Conservation (phyloP, 2,113 vertebrate genomes). For the Tenrec ecaudatus region DNA sequence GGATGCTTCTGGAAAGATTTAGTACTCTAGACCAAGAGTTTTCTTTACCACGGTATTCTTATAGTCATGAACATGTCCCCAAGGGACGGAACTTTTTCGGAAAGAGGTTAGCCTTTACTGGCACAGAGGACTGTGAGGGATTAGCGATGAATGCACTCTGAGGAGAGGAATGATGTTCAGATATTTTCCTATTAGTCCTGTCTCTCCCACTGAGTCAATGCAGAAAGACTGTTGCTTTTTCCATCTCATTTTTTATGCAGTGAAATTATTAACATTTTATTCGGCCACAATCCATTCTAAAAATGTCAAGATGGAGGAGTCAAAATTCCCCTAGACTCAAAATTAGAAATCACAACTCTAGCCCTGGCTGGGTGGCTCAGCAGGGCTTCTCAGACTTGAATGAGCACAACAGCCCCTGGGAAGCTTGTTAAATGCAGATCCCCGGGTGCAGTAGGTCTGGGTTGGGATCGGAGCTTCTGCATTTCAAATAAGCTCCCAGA, state of each 20-base stretch:
- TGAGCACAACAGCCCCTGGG: background rate
- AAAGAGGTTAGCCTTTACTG: background rate
- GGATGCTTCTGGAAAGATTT: background rate
- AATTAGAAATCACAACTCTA: background rate
- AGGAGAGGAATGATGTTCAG: background rate
- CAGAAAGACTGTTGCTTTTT: background rate
- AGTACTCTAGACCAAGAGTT: background rate
- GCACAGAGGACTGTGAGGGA: background rate
- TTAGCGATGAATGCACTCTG: too few species aligned
- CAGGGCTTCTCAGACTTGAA: background rate
- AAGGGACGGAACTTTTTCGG: background rate
- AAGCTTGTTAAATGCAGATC: background rate
- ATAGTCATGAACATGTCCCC: background rate
- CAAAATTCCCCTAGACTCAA: background rate
- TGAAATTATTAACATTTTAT: constrained; percentile 10
- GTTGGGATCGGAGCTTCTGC: background rate
- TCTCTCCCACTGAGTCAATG: background rate
- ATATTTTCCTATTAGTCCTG: background rate
- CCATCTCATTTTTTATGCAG: background rate
- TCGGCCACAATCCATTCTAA: background rate
- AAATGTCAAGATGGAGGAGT: background rate
- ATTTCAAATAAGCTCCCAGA: background rate
- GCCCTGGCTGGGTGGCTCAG: background rate
- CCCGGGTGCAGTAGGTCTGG: background rate
- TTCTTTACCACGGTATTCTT: constrained; percentile 14